Base-by-base conservation (phyloP, 2,888 invertebrate species). In the Seira ritae region DNA sequence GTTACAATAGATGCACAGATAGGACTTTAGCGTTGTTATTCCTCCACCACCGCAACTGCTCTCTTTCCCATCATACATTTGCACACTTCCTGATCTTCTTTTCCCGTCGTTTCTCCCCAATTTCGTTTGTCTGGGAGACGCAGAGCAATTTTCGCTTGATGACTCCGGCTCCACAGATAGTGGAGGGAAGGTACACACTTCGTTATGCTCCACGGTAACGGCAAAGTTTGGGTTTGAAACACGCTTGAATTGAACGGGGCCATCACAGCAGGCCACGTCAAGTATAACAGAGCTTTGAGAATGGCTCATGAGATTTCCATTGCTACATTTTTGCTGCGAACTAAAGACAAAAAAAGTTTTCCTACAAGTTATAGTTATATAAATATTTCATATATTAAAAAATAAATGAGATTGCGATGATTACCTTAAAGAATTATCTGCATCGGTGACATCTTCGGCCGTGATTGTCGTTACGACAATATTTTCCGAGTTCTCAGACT, bases 181-280 rank as follows among this genome's bases (percentile, higher is more conserved):
- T 17, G 62, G 15, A 17, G 70, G 50, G 50, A 42, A 46, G 24
- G n/a, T 23, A 42, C 23, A 31, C 19, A 60, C 73, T 4, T 82
- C 79, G 75, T 87, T 87, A 86, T 90, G 89, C 80, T 89, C 90
- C n/a, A 89, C 88, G 60, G 90, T 90, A 8, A 91, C 83, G 1
- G 92, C 93, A 92, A 96, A 97, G 81, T 96, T 95, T 71, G 94
- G 94, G 91, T 97, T 97, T 1, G 96, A 92, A 1, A 97, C 96
- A 0, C 97, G 93, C 89, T 96, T 95, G 91, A 97, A 95, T 24
- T 95, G 93, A 0, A 97, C 96, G 0, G 97, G 97, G 0, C 97
- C 97, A 91, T 97, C 97, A 91, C 97, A 97, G 85, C 95, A 96
- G 0, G 97, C 97, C n/a, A 97, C 93, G 91, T 97, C 97, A 84